Base-by-base conservation (phyloP, 1,140 invertebrate genomes). In the Sinonovacula constricta region DNA sequence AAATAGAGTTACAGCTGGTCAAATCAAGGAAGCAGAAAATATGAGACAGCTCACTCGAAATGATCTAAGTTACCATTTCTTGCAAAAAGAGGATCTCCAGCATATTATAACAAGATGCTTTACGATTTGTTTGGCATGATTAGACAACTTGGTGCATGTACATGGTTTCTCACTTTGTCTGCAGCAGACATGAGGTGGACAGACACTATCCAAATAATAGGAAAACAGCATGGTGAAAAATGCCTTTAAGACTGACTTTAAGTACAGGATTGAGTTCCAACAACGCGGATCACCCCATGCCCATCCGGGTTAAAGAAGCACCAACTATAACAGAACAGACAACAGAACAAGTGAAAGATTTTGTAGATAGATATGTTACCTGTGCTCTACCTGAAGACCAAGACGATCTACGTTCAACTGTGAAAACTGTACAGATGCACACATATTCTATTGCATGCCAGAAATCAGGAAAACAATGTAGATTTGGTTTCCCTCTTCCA, bases 141-240 rank as follows among this genome's bases (percentile, higher is more conserved):
- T 14, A 34, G 51, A 33, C 57, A 79, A 60, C 49, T 79, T 31
- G 79, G 79, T n/a, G 45, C 76, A 14, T 78, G 66, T 24, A 81
- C 81, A 22, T 83, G 70, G 69, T 83, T 83, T 59, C 31, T 83
- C 0, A 81, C 79, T 31, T 51, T 83, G 4, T 83, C 80, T 26
- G 77, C 75, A 67, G 70, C 79, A 34, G 69, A 79, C 53, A 15
- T 83, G 33, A 56, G 76, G 53, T 83, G 82, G 80, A 31, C 36
- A 71, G 26, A 26, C 0, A 24, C 57, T 79, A 14, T 51, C 22
- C 22, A 36, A 57, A 34, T 65, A 70, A 30, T 65, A 79, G 22
- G 36, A 70, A 14, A n/a, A 63, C 12, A 72, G 31, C 26, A 74
- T 82, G 39, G 77, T 75, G 34, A 54, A 82, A 36, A 82, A 80